Base-by-base conservation (phyloP, 1,140 invertebrate species). In the Zaprionus taronus region DNA sequence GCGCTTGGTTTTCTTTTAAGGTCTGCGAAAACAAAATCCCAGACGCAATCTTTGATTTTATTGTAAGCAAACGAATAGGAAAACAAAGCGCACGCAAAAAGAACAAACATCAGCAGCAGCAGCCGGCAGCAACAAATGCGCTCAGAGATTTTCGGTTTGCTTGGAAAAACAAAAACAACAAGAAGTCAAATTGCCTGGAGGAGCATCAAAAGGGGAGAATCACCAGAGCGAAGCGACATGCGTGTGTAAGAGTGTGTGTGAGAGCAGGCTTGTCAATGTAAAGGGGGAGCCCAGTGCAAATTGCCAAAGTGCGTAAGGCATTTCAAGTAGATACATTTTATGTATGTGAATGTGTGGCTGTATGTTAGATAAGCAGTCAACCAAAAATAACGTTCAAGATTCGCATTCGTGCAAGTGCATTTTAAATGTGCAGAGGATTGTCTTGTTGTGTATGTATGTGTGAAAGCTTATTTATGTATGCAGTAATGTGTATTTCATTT, bases 1-100 rank as follows among this genome's bases (percentile, higher is more conserved):
- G 61, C 41, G 71, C 53, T 76, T 76, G 69, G 56, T 63, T 73
- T 77, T 61, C 63, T 73, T 77, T 64, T 72, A 60, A 73, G 75
- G 75, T 61, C 62, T 77, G 75, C 64, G 75, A 63, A 77, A 73
- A 73, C 75, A 73, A 77, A 77, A 67, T 77, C 75, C 75, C 75
- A 77, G 71, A 77, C 75, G 75, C 75, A 77, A 77, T 77, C 75
- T 77, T 77, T 77, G 75, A 77, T 77, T 77, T 77, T 77, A 77
- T 77, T 77, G 75, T 73, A 77, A 70, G 74, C 74, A 77, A 70
- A 61, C 73, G 55, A 79, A 63, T 55, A 51, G 47, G 61, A 73
- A 69, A 63, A 73, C 70, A 78, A 70, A 51, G 51, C 75, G 72
- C 60, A 73, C 74, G 70, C 71, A 73, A 77, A 78, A 76, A 63